Evolutionary conservation across 2,113 vertebrate genomes (phyloP).

Genomic region (Aythya baeri): DNA sequence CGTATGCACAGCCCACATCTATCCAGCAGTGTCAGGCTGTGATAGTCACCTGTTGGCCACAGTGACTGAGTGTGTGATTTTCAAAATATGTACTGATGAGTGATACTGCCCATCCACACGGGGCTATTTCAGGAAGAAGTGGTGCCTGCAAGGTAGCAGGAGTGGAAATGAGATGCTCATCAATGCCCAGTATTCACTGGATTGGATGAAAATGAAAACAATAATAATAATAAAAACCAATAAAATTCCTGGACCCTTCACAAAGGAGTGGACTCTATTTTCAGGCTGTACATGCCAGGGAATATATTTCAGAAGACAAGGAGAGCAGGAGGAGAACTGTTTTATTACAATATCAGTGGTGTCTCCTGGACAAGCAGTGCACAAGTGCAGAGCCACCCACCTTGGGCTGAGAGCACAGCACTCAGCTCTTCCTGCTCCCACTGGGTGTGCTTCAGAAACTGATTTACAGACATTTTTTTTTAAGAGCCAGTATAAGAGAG

Average conservation of each 20-base stretch:
- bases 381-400: rapidly evolving
- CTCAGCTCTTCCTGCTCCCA: not conserved
- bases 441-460: not conserved
- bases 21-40: not conserved
- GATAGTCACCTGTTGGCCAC: not conserved
- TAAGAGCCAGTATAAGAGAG: not conserved
- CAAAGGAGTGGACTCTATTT: not conserved
- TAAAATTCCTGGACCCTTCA: not conserved
- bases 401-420: not conserved
- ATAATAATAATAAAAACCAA: not conserved
- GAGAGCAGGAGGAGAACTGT: not conserved
- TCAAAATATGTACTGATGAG: not conserved
- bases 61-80: not conserved
- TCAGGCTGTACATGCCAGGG: not conserved
- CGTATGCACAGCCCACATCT: not conserved
- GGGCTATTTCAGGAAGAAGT: not conserved
- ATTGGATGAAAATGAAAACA: not conserved
- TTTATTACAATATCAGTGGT: not conserved
- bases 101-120: not conserved
- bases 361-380: not conserved
- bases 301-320: not conserved
- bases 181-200: not conserved
- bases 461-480: not conserved
- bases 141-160: not conserved
- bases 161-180: not conserved